Conservation (phyloP, 2,888 invertebrate genomes). For the Camponotus fellah region DNA sequence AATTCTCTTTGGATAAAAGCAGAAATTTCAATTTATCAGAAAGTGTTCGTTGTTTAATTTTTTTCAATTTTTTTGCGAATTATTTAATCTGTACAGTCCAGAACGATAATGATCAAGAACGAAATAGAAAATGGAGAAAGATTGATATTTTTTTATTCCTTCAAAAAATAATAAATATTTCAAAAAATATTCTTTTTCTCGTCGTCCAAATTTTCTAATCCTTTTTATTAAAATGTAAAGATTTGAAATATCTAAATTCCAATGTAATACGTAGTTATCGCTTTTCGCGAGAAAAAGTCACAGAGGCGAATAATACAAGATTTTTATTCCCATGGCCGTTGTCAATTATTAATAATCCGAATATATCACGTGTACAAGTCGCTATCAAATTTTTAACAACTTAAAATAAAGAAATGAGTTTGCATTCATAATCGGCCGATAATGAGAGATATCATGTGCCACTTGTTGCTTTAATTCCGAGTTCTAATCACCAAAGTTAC, state of each 20-base stretch:
- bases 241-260: neutral
- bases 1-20: constrained; percentile 28
- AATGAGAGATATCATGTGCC: constrained; percentile 56
- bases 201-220: neutral
- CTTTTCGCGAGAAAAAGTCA: neutral
- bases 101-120: neutral
- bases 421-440: constrained; percentile 49
- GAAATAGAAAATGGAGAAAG: neutral
- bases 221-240: neutral
- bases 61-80: neutral
- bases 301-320: constrained; percentile 29
- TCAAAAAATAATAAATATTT: neutral
- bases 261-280: neutral
- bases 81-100: neutral
- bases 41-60: neutral
- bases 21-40: constrained; percentile 41
- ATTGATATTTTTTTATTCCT: neutral
- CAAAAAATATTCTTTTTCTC: neutral
- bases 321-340: neutral
- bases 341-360: constrained; percentile 27
- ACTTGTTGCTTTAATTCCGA: constrained; percentile 69
- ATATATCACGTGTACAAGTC: constrained; percentile 9
- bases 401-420: constrained; percentile 20
- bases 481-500: constrained; percentile 38
- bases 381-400: constrained; percentile 23